These are phyloP conservation scores for Rynchops niger DNA, from an alignment of 2,113 vertebrate species.

Conservation along the genomic window DNA sequence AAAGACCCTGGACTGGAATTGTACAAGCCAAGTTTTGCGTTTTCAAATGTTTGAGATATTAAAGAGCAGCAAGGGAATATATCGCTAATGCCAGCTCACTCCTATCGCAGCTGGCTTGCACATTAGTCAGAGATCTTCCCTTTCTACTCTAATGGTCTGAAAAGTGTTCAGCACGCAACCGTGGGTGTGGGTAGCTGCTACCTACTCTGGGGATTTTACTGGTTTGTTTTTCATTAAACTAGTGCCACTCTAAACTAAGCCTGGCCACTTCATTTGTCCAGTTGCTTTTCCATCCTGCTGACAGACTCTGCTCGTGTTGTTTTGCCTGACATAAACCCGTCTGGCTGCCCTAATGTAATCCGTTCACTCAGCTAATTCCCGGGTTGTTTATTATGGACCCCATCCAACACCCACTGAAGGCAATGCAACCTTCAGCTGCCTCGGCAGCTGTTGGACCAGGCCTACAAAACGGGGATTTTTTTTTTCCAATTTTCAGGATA, in stretches of 20 bases:
- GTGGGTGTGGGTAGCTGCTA: not conserved
- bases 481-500: not conserved
- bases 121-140: not conserved
- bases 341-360: not conserved
- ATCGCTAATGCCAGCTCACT: not conserved
- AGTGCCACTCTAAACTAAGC: not conserved
- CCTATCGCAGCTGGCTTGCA: not conserved
- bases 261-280: not conserved
- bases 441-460: not conserved
- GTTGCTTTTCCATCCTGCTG: not conserved
- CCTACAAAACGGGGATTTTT: not conserved
- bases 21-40: not conserved
- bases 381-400: not conserved
- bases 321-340: not conserved
- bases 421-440: not conserved
- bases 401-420: not conserved
- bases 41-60: not conserved
- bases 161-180: fast-evolving
- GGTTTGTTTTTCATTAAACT: not conserved
- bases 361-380: not conserved
- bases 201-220: not conserved
- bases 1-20: not conserved
- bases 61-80: not conserved
- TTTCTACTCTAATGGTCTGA: not conserved
- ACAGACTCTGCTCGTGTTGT: not conserved